phyloP scores from a whole-genome alignment of 2,113 vertebrate genomes.

The Ptyas mucosa region DNA sequence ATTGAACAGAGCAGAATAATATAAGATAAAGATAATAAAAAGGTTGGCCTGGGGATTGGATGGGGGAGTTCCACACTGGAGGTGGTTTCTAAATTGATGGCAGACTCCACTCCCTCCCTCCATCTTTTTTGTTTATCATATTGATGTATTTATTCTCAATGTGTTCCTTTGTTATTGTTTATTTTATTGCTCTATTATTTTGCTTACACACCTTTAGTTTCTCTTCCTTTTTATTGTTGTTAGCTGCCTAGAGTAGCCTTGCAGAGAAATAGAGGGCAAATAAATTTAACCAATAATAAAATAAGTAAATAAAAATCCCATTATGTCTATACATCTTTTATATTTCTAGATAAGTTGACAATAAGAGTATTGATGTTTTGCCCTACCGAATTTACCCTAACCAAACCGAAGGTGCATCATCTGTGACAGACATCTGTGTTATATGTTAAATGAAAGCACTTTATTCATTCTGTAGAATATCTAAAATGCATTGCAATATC shows the following conservation, averaged over 20 bases:
- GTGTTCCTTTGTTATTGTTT: neutral
- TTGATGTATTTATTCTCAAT: neutral
- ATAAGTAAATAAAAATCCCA: neutral
- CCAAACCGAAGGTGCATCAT: neutral
- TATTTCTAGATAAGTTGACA: neutral
- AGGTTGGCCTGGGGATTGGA: neutral
- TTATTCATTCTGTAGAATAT: slow-evolving; percentile 21
- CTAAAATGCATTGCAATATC: slow-evolving; percentile 19
- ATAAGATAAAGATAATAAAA: neutral
- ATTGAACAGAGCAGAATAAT: neutral
- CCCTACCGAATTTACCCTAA: slow-evolving; percentile 1
- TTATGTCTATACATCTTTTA: neutral
- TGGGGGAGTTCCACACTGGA: neutral
- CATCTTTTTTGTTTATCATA: neutral
- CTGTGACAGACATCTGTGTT: neutral
- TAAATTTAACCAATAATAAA: neutral
- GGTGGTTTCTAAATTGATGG: neutral
- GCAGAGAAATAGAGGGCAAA: neutral
- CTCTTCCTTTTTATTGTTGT: neutral
- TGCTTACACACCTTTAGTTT: neutral
- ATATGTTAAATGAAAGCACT: slow-evolving; percentile 4
- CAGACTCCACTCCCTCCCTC: neutral
- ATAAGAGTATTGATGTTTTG: slow-evolving; percentile 15
- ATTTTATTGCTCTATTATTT: neutral
- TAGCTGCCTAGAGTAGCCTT: neutral